Evolutionary conservation across 2,888 invertebrate species (phyloP).

Genomic region (Achlya flavicornis): DNA sequence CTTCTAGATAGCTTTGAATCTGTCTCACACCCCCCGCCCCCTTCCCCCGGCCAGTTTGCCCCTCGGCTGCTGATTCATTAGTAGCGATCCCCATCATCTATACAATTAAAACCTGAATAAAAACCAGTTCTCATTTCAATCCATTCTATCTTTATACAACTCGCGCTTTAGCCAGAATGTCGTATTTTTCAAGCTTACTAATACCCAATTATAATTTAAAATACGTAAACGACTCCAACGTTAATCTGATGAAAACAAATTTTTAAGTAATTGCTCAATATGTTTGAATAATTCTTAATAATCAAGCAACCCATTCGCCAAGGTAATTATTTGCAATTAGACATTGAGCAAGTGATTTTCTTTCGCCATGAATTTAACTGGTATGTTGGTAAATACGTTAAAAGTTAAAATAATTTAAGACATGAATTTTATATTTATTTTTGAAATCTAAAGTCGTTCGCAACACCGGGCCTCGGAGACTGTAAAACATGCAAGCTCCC

Average conservation of each 20-base stretch:
- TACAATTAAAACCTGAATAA: conserved; percentile 60
- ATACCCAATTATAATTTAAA: neutral
- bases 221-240: neutral
- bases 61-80: conserved; percentile 51
- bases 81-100: conserved; percentile 54
- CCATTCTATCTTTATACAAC: conserved; percentile 42
- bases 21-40: conserved; percentile 35
- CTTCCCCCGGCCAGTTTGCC: conserved; percentile 22
- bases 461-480: conserved; percentile 47
- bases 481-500: conserved; percentile 61
- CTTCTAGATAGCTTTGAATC: conserved; percentile 21
- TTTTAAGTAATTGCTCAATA: neutral
- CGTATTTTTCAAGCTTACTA: conserved; percentile 1
- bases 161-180: conserved; percentile 25
- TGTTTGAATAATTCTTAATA: neutral
- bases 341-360: too few species aligned
- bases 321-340: too few species aligned
- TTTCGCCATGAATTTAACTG: too few species aligned
- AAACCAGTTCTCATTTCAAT: conserved; percentile 61
- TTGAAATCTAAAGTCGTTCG: conserved; percentile 16
- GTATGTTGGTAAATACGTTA: neutral
- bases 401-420: neutral
- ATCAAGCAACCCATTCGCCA: neutral
- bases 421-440: neutral
- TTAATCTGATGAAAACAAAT: neutral